phyloP scores from a whole-genome alignment of 2,888 invertebrate species.

The Orthosia gracilis region DNA sequence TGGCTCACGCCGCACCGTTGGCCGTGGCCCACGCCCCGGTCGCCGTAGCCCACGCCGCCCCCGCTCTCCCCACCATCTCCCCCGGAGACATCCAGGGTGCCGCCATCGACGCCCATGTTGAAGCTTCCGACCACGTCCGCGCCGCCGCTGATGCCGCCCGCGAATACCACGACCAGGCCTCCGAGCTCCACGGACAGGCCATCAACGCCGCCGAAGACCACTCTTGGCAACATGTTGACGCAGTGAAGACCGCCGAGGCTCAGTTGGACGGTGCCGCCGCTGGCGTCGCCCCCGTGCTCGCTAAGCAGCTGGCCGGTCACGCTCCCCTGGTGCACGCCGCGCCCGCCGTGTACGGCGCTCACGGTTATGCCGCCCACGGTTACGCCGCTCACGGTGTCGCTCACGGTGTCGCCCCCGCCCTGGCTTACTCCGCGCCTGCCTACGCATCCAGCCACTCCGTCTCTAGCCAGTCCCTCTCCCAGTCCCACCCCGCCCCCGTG shows the following conservation, averaged over 20 bases:
- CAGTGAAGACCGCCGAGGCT: conserved; percentile 86
- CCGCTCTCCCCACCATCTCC: conserved; percentile 85
- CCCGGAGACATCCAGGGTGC: conserved; percentile 86
- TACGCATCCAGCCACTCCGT: conserved; percentile 79
- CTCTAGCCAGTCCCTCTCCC: conserved; percentile 82
- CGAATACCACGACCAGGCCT: conserved; percentile 87
- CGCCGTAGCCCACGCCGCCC: conserved; percentile 75
- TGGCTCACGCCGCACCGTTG: conserved; percentile 70
- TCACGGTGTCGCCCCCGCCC: conserved; percentile 68
- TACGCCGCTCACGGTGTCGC: conserved; percentile 65
- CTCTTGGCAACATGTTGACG: conserved; percentile 88
- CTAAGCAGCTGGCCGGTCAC: conserved; percentile 86
- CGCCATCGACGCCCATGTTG: conserved; percentile 88
- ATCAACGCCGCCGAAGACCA: conserved; percentile 89
- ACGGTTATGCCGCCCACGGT: conserved; percentile 61
- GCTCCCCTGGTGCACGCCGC: conserved; percentile 68
- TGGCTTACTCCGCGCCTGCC: conserved; percentile 70
- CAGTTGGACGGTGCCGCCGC: conserved; percentile 88
- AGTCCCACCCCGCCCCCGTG: conserved; percentile 84
- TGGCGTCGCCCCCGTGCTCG: conserved; percentile 85
- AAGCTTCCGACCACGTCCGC: conserved; percentile 87
- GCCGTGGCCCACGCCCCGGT: conserved; percentile 73
- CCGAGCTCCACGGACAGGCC: conserved; percentile 86
- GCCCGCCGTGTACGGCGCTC: conserved; percentile 64
- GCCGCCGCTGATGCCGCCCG: conserved; percentile 86